Percentiles rank a stretch among this genome's conserved stretches.
phyloP scores from a whole-genome alignment of 2,113 vertebrate species.

The Menura novaehollandiae region DNA sequence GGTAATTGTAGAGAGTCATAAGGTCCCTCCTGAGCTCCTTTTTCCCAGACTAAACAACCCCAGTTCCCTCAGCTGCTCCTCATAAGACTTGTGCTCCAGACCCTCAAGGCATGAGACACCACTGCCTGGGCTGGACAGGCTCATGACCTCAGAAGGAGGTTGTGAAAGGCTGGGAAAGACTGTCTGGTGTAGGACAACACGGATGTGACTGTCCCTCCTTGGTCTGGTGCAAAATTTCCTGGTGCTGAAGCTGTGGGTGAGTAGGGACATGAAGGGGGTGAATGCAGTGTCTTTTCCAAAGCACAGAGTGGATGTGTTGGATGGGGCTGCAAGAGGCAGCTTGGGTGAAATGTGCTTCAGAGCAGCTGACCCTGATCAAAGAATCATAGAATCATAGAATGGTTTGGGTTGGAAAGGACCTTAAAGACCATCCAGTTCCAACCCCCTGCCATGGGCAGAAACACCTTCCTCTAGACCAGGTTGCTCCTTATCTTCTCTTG shows the following conservation, averaged over 20 bases:
- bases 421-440: not conserved
- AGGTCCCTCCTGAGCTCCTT: not conserved
- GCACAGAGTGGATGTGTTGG: rapidly evolving
- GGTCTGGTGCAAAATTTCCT: not conserved
- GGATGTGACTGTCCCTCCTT: not conserved
- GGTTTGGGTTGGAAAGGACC: not conserved
- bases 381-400: not conserved
- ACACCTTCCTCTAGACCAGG: not conserved
- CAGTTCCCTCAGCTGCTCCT: not conserved
- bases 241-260: not conserved
- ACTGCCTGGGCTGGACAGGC: not conserved
- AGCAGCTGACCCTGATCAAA: not conserved
- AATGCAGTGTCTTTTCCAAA: not conserved
- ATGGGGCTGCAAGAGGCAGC: not conserved
- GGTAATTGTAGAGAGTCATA: too few relatives aligned
- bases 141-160: not conserved
- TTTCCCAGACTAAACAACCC: not conserved
- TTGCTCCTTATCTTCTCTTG: not conserved
- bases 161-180: not conserved
- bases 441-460: not conserved
- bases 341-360: rapidly evolving
- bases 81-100: not conserved
- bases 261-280: too few relatives aligned
- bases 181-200: not conserved
- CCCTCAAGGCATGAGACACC: not conserved